These are phyloP conservation scores for Cryptus viduatorius DNA, from an alignment of 2,888 invertebrate genomes.

Conservation along the genomic window DNA sequence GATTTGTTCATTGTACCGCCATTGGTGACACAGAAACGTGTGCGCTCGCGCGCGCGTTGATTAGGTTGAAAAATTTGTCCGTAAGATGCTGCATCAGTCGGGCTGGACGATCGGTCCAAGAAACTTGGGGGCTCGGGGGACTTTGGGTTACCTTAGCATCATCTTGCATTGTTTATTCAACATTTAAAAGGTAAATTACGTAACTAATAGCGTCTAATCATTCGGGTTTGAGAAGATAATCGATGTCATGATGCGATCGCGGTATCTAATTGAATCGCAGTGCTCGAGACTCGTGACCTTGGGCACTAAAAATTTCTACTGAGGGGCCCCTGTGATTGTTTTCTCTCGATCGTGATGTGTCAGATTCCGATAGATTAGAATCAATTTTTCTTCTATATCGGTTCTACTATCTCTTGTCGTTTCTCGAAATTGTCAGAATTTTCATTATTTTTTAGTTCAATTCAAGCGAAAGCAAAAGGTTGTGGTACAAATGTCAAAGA, in stretches of 20 bases:
- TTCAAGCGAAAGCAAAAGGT: neutral
- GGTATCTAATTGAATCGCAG: conserved; percentile 31
- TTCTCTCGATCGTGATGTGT: conserved; percentile 76
- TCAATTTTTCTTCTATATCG: conserved; percentile 55
- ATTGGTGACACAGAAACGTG: neutral
- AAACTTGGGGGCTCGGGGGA: conserved; percentile 53
- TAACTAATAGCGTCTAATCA: conserved; percentile 48
- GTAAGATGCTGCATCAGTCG: conserved; percentile 65
- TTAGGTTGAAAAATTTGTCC: conserved; percentile 32
- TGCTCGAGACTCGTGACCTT: conserved; percentile 74
- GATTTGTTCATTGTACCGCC: neutral
- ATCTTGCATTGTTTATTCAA: conserved; percentile 73
- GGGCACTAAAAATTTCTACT: conserved; percentile 65
- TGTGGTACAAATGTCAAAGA: conserved; percentile 18
- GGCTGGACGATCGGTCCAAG: conserved; percentile 48
- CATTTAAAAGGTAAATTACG: conserved; percentile 72
- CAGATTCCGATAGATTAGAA: conserved; percentile 71
- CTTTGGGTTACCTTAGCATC: conserved; percentile 65
- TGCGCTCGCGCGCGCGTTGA: conserved; percentile 5
- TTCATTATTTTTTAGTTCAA: neutral
- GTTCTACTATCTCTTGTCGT: neutral
- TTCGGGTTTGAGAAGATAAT: neutral
- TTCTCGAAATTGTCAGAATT: neutral
- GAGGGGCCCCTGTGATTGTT: conserved; percentile 72
- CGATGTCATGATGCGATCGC: conserved; percentile 25